Base-by-base conservation (phyloP, 2,113 vertebrate species). In the Camelus dromedarius region DNA sequence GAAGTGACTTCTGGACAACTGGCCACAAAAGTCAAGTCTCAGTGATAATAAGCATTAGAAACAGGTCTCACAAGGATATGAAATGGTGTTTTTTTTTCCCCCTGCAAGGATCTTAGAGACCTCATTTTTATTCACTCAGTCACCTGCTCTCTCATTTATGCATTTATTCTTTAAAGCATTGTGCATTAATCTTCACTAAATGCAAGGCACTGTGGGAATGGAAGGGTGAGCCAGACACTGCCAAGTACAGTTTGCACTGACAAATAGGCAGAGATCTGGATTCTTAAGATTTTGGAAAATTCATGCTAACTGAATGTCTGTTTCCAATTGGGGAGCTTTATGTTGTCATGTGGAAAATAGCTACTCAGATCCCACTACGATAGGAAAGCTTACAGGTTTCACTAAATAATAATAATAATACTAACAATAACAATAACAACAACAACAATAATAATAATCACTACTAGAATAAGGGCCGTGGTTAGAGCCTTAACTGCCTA, bases 251-350 rank as follows among this genome's bases (percentile, higher is more conserved):
- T 60, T 89, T 90, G 6, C 5, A 22, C 2, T 46, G 69, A 66
- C 30, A 64, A 38, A 82, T 92, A 75, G 83, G 72, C 35, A 56
- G 62, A 83, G 62, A 95, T 62, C 35, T 48, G 30, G 24, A 82
- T 77, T 96, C 62, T 58, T 83, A 52, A 56, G 64, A 58, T 82
- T 87, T 93, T 69, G 28, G 35, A 94, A 92, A 87, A 81, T 16
- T 32, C 16, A 8, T 93, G 73, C 42, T 19, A 50, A 15, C 20
- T 38, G 67, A 48, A 50, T 67, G 30, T 69, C 50, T 9, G 42
- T 82, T 77, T 95, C 42, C 50, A 69, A 20, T 87, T 75, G 64
- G 50, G 75, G 62, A 79, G 26, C 48, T 89, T n/a, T 67, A 4
- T 72, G 54, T 66, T 75, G 58, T 69, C 38, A n/a, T 42, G 11